Base-by-base conservation (phyloP, 2,888 invertebrate species). In the Rhabditoides inermis region DNA sequence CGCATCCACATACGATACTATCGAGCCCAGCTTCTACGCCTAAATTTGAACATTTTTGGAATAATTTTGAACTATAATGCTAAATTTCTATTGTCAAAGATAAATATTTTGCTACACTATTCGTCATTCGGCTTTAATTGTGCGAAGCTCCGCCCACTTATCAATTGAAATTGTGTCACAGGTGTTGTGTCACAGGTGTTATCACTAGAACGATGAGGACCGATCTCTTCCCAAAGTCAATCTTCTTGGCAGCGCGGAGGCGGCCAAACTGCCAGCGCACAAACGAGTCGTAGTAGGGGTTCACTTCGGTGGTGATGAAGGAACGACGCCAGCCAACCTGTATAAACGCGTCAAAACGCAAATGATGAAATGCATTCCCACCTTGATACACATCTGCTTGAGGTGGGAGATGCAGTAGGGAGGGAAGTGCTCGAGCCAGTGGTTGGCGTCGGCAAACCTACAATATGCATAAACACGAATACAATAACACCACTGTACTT, bases 381-480 rank as follows among this genome's bases (percentile, higher is more conserved):
- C 90, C 83, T 89, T 88, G 51, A 90, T 78, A 37, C 98, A 98
- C 83, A 95, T 86, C 51, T 84, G 82, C 75, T 85, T 86, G 54
- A 98, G 82, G 81, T 98, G 98, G 57, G 83, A 75, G 18, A 88
- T 85, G 66, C 90, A 87, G 57, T 86, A 81, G 1, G 90, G 91
- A 50, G 98, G 95, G 77, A 99, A 98, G 78, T 92, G 95, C 63
- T 88, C 84, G n/a, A 99, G 81, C 98, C 98, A 98, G 78, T 92
- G 84, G 50, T 83, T 81, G 2, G 88, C 85, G 79, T 94, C 85
- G 20, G 92, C 87, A 82, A 98, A 99, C 65, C 86, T 82, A 23
- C 37, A 36, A 45, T 22, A 27, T 39, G 37, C 12, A n/a, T 39
- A 27, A 49, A 40, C 12, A 20, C n/a, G 12, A 6, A 23, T 37